phyloP scores from a whole-genome alignment of 2,113 vertebrate genomes.

The Sceloporus undulatus region DNA sequence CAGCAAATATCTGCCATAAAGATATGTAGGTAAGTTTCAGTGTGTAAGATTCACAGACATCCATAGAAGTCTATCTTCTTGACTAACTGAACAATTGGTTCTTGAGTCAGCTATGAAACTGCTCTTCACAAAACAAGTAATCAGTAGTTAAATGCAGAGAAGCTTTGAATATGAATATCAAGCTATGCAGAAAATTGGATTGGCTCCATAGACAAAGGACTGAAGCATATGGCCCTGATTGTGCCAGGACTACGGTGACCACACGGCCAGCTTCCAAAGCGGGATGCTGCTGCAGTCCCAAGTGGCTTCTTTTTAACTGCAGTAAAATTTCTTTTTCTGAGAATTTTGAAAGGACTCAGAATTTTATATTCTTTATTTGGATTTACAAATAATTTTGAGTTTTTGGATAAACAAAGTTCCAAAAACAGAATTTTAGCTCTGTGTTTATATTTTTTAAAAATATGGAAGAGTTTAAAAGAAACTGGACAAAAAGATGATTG shows the following conservation, averaged over 20 bases:
- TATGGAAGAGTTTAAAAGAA: too few relatives aligned
- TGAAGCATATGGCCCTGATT: too few relatives aligned
- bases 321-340: neutral
- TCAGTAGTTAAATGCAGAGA: neutral
- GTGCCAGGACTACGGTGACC: too few relatives aligned
- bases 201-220: neutral
- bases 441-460: neutral
- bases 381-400: neutral
- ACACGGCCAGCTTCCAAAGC: too few relatives aligned
- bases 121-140: neutral
- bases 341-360: neutral
- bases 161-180: neutral
- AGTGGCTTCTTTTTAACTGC: neutral
- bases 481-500: too few relatives aligned
- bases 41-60: neutral
- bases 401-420: neutral
- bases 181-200: neutral
- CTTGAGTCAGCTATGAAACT: neutral
- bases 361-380: neutral
- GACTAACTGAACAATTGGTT: neutral
- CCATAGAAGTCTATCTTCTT: neutral
- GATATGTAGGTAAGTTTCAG: conserved; percentile 76
- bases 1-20: conserved; percentile 81
- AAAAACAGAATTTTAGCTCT: neutral
- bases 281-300: too few relatives aligned